Conservation (phyloP, 2,113 vertebrate species). For the Guaruba guarouba region DNA sequence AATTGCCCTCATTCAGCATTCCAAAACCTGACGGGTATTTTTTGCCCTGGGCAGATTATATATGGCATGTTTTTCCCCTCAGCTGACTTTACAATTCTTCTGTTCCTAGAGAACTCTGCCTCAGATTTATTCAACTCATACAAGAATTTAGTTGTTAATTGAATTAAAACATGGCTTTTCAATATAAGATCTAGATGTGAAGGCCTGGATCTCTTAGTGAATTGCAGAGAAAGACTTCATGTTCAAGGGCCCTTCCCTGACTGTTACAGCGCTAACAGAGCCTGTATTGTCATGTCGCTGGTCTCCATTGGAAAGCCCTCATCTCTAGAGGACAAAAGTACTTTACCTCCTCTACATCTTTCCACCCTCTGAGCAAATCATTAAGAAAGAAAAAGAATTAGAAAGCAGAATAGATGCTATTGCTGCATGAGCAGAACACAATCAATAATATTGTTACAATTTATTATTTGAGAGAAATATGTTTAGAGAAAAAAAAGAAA, state of each 20-base stretch:
- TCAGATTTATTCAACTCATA: neutral
- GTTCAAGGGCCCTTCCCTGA: neutral
- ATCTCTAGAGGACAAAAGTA: neutral
- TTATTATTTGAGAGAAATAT: conserved; percentile 36
- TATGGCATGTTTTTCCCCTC: neutral
- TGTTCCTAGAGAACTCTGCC: neutral
- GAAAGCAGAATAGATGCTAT: neutral
- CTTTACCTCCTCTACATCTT: neutral
- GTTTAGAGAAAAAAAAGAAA: conserved; percentile 16
- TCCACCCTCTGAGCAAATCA: conserved; percentile 1
- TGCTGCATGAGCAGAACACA: neutral
- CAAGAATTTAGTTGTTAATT: neutral
- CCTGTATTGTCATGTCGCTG: fast-evolving
- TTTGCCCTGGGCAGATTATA: neutral
- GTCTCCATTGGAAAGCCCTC: neutral
- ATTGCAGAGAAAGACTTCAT: neutral
- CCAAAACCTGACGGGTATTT: neutral
- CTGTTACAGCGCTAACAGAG: neutral
- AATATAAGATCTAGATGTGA: neutral
- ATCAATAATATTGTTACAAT: conserved; percentile 42
- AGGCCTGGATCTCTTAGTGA: neutral
- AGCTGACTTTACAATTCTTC: neutral
- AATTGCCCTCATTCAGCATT: neutral
- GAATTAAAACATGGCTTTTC: neutral
- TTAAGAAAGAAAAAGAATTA: neutral